Evolutionary conservation across 2,888 invertebrate species (phyloP).

Genomic region (Fragum whitleyi): DNA sequence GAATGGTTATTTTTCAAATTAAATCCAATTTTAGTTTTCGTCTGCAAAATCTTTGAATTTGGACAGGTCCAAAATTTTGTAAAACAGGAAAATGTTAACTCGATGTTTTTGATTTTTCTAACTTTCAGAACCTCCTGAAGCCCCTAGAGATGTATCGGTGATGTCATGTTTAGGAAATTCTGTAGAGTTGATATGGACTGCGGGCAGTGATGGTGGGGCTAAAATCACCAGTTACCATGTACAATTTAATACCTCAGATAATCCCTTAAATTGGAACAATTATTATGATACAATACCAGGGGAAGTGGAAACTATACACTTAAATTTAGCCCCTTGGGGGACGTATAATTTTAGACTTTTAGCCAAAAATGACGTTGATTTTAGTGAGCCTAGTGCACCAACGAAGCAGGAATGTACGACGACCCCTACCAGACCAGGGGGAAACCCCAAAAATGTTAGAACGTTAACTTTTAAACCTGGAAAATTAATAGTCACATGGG

Average conservation of each 20-base stretch:
- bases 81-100: too few relatives aligned
- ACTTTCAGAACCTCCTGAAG: constrained; percentile 93
- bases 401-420: constrained; percentile 78
- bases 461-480: constrained; percentile 82
- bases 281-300: constrained; percentile 72
- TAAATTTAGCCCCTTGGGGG: constrained; percentile 81
- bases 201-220: constrained; percentile 97
- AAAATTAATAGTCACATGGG: constrained; percentile 84
- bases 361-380: constrained; percentile 83
- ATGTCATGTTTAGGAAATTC: constrained; percentile 88
- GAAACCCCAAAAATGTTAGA: constrained; percentile 83
- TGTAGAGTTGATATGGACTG: constrained; percentile 89
- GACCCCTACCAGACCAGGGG: constrained; percentile 79
- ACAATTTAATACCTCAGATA: constrained; percentile 97
- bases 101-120: neutral
- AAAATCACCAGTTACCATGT: constrained; percentile 95
- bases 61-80: too few relatives aligned
- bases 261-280: constrained; percentile 93
- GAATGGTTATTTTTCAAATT: too few relatives aligned
- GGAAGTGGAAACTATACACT: constrained; percentile 62
- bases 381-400: constrained; percentile 82
- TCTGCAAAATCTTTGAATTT: too few relatives aligned
- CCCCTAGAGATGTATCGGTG: constrained; percentile 89
- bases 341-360: constrained; percentile 84
- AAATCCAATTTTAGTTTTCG: too few relatives aligned